Evolutionary conservation across 2,888 invertebrate genomes (phyloP).

Genomic region (Pollenia labialis): DNA sequence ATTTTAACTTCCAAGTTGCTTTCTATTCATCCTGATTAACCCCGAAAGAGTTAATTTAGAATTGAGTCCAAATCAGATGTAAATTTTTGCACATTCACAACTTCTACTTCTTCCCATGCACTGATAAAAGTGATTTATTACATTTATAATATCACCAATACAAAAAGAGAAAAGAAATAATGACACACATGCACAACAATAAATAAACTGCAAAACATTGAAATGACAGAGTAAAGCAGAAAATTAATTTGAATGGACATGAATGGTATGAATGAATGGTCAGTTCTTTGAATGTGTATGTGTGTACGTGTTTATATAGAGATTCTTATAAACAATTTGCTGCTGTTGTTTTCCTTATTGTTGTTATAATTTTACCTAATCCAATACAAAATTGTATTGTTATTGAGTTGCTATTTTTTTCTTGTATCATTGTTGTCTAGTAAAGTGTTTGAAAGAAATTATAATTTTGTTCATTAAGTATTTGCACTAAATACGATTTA

Average conservation of each 20-base stretch:
- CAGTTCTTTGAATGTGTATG: background rate
- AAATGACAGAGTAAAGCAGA: constrained; percentile 41
- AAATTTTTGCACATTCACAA: constrained; percentile 31
- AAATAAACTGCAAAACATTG: constrained; percentile 27
- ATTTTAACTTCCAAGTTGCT: too few species aligned
- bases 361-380: constrained; percentile 25
- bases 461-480: constrained; percentile 60
- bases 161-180: background rate
- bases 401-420: constrained; percentile 1
- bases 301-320: constrained; percentile 14
- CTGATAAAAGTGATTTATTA: constrained; percentile 60
- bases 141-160: constrained; percentile 37
- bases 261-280: background rate
- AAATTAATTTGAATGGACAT: constrained; percentile 49
- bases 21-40: background rate
- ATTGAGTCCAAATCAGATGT: background rate
- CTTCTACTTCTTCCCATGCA: constrained; percentile 20
- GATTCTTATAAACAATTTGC: constrained; percentile 36
- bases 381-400: background rate
- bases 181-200: background rate
- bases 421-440: constrained; percentile 14
- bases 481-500: constrained; percentile 59
- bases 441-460: constrained; percentile 8
- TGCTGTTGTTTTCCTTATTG: constrained; percentile 1
- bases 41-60: constrained; percentile 27